A percentile compares a stretch with the other conserved stretches of the same genome.
phyloP scores from a whole-genome alignment of 2,888 invertebrate genomes.

The Nomada ferruginata region DNA sequence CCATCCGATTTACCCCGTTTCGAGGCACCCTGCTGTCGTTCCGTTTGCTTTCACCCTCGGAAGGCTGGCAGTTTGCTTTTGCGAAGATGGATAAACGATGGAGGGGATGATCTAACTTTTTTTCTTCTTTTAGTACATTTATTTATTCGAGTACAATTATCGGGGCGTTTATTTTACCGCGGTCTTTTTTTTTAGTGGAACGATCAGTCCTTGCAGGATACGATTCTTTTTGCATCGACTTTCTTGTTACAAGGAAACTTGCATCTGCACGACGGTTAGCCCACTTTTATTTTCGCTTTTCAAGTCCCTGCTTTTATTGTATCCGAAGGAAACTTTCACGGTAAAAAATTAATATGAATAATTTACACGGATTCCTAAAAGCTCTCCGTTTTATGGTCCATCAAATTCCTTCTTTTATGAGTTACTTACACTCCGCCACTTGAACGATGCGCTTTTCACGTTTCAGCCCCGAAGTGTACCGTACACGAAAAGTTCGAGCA shows the following conservation, averaged over 20 bases:
- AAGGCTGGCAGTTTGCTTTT: neutral
- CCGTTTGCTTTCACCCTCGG: neutral
- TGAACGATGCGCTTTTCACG: neutral
- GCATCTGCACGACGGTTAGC: too few species aligned
- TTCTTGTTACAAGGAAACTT: too few species aligned
- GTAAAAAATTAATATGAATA: slow-evolving; percentile 46
- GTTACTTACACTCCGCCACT: neutral
- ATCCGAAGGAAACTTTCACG: slow-evolving; percentile 11
- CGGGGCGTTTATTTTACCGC: neutral
- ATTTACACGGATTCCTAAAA: slow-evolving; percentile 42
- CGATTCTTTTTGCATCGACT: slow-evolving; percentile 25
- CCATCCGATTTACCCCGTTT: slow-evolving; percentile 14
- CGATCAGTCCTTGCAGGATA: slow-evolving; percentile 27
- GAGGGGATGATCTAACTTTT: too few species aligned
- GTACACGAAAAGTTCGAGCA: neutral
- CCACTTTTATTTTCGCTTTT: slow-evolving; percentile 22
- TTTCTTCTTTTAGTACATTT: too few species aligned
- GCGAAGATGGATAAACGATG: neutral
- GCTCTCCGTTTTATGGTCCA: slow-evolving; percentile 15
- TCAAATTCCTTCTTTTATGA: slow-evolving; percentile 19
- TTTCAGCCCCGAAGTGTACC: neutral
- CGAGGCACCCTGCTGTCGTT: neutral
- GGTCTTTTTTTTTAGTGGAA: neutral
- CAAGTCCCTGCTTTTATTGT: slow-evolving; percentile 22
- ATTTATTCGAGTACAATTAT: neutral